Conservation (phyloP, 2,888 invertebrate genomes). For the Calameuta pallipes region DNA sequence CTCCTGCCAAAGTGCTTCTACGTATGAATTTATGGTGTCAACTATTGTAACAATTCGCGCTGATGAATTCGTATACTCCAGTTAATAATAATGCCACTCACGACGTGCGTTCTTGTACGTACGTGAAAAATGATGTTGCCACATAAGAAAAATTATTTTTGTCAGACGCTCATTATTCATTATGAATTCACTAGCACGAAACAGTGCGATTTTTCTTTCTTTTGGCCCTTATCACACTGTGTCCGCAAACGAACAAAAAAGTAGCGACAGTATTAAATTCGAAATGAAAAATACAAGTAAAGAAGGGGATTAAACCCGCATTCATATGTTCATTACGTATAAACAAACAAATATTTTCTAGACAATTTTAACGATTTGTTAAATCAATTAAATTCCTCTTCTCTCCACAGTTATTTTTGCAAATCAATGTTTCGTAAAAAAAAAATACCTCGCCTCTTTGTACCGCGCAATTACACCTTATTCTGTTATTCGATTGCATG, state of each 20-base stretch:
- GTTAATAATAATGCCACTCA: neutral
- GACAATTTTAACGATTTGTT: neutral
- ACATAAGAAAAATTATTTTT: neutral
- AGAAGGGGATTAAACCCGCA: neutral
- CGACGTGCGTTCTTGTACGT: neutral
- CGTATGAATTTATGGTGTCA: neutral
- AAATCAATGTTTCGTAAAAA: neutral
- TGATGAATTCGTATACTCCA: neutral
- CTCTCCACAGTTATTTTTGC: neutral
- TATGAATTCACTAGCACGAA: neutral
- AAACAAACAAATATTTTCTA: neutral
- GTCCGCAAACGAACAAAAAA: neutral
- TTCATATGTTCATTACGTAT: neutral
- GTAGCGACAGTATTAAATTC: neutral
- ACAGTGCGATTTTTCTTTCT: neutral
- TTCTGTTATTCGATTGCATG: neutral
- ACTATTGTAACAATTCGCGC: neutral
- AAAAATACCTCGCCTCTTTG: neutral
- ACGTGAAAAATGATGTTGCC: neutral
- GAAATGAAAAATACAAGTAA: neutral
- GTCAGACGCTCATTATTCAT: neutral
- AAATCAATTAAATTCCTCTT: neutral
- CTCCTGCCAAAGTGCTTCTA: slow-evolving; percentile 1
- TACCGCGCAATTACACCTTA: neutral
- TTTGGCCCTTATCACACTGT: neutral